Evolutionary conservation across 2,113 vertebrate genomes (phyloP), one percentile per base, ranked within the genome.

Genomic region (Datnioides undecimradiatus): DNA sequence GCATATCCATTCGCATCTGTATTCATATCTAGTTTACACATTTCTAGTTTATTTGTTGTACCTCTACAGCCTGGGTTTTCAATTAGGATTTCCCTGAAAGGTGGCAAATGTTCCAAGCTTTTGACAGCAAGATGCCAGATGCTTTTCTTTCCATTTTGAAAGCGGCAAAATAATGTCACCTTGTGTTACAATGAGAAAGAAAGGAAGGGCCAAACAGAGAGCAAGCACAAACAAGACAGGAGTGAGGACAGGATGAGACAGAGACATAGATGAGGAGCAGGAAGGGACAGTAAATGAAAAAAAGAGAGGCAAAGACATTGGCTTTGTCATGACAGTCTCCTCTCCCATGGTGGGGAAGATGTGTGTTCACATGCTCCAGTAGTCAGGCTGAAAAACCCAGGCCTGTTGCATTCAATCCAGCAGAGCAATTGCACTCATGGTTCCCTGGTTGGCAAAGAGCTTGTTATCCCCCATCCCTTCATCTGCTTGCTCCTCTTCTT

Each of bases 391-490:
- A 93, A 94, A 91, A 93, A 91, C 41, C 66, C 41, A n/a, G 70
- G 90, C 90, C 86, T 92, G 89, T 92, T 91, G 92, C 92, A 89
- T 94, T 93, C 92, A 89, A 67, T 85, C 84, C 88, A 85, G 77
- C 88, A 63, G 85, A 60, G 90, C 79, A 80, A 69, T 69, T 46
- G 79, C 71, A 77, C 87, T 92, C 91, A 82, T 74, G 88, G 86
- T 83, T 91, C 87, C 85, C 88, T 87, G 86, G 85, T 72, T 92
- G 91, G 89, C 90, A 91, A 90, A 92, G 83, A 81, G 87, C 88
- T 92, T 90, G 90, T 91, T 93, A 92, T 89, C 62, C 66, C 55
- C 71, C 79, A 60, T 80, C 72, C 80, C 87, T 77, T 90, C 85
- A 83, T 86, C 40, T 79, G 75, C 57, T 40, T 54, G 41, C 29